Base-by-base conservation (phyloP, 2,797 vertebrate species). In the Alosa sapidissima region DNA sequence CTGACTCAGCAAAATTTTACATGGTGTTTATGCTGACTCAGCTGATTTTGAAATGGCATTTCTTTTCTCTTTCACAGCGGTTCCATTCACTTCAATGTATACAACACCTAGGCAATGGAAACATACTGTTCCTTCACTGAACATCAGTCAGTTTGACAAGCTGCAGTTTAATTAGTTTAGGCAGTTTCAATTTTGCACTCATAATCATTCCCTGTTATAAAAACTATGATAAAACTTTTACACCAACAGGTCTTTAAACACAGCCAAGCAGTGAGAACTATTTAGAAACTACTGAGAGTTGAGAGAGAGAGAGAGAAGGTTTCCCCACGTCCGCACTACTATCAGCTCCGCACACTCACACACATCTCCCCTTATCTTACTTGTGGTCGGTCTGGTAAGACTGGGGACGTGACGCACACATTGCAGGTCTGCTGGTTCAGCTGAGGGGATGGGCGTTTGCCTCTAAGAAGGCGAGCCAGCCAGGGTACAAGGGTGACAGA, bases 391-490 rank as follows among this genome's bases (percentile, higher is more conserved):
- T 16, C 14, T 16, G 8, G 1, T 41, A 36, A 41, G 68, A 16
- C 62, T 11, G 24, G 28, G 51, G 24, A 10, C 24, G 1, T 28
- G 4, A 28, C 62, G 9, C 8, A 11, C 62, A 68, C 28, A 24
- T 13, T n/a, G 28, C n/a, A 41, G 41, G 62, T 65, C 62, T 68
- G 28, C 65, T 14, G 11, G 65, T 16, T 72, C n/a, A 62, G 9
- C 21, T 24, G 58, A 62, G 58, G 28, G 89, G 94, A 84, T 96
- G 93, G 0, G 94, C 94, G 9, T 95, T 54, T 1, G 90, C 95
- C 52, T 2, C 90, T 89, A 84, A 90, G 82, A 93, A 11, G 89
- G 94, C n/a, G 91, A 2, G 0, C 81, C 92, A 3, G 88, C 85
- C 72, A 24, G 0, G 19, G 87, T 8, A 83, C 91, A 94, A 87